These are phyloP conservation scores for Botia kubotai DNA, from an alignment of 2,797 vertebrate species.

Conservation along the genomic window DNA sequence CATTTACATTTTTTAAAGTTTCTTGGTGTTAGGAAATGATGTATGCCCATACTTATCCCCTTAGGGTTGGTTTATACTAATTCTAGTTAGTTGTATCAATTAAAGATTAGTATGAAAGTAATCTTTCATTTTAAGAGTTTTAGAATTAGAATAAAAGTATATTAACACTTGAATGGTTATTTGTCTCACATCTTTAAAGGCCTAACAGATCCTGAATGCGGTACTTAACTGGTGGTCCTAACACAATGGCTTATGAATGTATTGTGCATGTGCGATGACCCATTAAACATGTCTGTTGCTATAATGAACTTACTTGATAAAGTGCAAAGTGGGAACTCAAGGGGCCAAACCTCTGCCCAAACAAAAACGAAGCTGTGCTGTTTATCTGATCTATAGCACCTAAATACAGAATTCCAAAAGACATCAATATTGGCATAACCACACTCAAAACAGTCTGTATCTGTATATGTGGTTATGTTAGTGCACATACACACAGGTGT, in stretches of 20 bases:
- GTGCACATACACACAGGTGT: neutral
- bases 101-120: too few species aligned
- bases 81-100: too few species aligned
- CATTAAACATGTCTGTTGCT: constrained; percentile 67
- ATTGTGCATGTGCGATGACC: constrained; percentile 64
- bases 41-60: too few species aligned
- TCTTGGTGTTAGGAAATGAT: too few species aligned
- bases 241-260: constrained; percentile 54
- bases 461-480: neutral
- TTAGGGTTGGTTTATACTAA: too few species aligned
- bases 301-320: constrained; percentile 69
- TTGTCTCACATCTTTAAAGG: neutral
- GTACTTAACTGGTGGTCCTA: constrained; percentile 41
- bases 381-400: constrained; percentile 7
- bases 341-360: constrained; percentile 51
- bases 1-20: neutral
- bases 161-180: too few species aligned
- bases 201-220: constrained; percentile 29
- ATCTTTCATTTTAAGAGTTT: too few species aligned
- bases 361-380: neutral
- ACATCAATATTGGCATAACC: neutral
- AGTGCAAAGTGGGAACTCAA: constrained; percentile 49
- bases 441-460: neutral
- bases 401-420: neutral
- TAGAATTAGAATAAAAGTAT: too few species aligned